Evolutionary conservation across 2,888 invertebrate species (phyloP).

Genomic region (Lottia gigantea): DNA sequence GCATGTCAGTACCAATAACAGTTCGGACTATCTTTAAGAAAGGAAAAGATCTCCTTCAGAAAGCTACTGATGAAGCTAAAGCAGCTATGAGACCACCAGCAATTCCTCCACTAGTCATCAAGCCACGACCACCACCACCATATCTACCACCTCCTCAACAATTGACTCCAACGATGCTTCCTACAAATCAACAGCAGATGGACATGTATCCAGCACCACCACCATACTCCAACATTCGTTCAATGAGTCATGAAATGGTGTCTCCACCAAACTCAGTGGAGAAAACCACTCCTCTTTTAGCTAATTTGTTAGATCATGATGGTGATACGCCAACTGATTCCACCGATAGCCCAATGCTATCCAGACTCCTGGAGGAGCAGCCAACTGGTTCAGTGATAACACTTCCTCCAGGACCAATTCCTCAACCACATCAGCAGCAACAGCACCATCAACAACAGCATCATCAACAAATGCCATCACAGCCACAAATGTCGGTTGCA

Average conservation of each 20-base stretch:
- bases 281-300: slow-evolving; percentile 59
- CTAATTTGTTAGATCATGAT: slow-evolving; percentile 60
- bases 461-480: background rate
- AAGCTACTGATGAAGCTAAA: slow-evolving; percentile 32
- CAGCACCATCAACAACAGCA: slow-evolving; percentile 11
- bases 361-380: slow-evolving; percentile 58
- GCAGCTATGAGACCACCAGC: slow-evolving; percentile 26
- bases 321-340: slow-evolving; percentile 36
- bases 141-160: slow-evolving; percentile 32
- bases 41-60: slow-evolving; percentile 53
- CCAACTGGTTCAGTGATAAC: slow-evolving; percentile 34
- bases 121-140: slow-evolving; percentile 26
- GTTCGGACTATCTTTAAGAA: slow-evolving; percentile 84
- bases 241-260: slow-evolving; percentile 13
- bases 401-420: slow-evolving; percentile 25
- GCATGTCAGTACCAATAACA: slow-evolving; percentile 92
- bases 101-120: slow-evolving; percentile 32
- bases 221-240: slow-evolving; percentile 19
- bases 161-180: slow-evolving; percentile 17
- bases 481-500: background rate
- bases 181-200: slow-evolving; percentile 20
- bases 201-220: slow-evolving; percentile 19
- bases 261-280: slow-evolving; percentile 34
- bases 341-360: slow-evolving; percentile 58
- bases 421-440: slow-evolving; percentile 12